phyloP scores from a whole-genome alignment of 2,113 vertebrate species.

The Phoenicopterus ruber region DNA sequence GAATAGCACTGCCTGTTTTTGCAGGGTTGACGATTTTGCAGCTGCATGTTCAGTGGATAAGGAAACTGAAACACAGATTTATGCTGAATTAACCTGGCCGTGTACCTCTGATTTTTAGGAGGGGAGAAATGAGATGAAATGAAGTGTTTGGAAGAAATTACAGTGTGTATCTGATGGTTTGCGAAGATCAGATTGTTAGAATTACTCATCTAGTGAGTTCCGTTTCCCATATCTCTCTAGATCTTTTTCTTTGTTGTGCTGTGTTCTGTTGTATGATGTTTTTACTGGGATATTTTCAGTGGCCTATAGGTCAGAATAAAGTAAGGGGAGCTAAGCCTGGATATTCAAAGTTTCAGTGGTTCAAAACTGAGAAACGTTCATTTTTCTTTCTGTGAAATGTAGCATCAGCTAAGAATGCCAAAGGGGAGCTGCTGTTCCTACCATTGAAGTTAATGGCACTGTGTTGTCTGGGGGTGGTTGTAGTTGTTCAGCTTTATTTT shows the following conservation, averaged over 20 bases:
- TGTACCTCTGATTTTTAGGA: not conserved
- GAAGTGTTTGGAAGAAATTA: not conserved
- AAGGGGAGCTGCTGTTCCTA: not conserved
- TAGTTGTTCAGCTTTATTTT: not conserved
- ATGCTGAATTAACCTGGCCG: no score
- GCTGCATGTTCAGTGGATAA: not conserved
- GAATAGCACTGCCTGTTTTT: not conserved
- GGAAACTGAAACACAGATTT: no score
- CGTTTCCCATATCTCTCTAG: no score
- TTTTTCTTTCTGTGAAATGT: not conserved
- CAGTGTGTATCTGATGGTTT: not conserved
- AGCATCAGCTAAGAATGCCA: not conserved
- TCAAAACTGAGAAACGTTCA: fast-evolving
- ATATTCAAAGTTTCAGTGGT: not conserved
- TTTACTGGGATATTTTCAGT: not conserved
- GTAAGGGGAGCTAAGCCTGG: not conserved
- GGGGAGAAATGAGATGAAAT: not conserved
- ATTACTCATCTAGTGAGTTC: no score
- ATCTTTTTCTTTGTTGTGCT: not conserved
- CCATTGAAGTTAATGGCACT: not conserved
- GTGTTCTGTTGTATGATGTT: not conserved
- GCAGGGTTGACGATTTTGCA: not conserved
- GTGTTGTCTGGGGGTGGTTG: not conserved
- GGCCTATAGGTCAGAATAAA: not conserved
- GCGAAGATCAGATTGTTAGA: not conserved